These are phyloP conservation scores for western clawed frog (Xenopus tropicalis) DNA, from an alignment of 2,113 vertebrate genomes.

Conservation along the genomic window UCB_Xtro_10.0 CM004445.2:20116001-20116500, in stretches of 20 bases:
- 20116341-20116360: too few relatives aligned
- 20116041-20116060: conserved; percentile 1
- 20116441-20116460: too few relatives aligned
- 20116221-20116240: background rate
- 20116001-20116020: conserved; percentile 18
- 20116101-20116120: conserved; percentile 3
- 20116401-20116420: too few relatives aligned
- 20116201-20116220: conserved; percentile 4
- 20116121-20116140: background rate
- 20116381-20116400: too few relatives aligned
- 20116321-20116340: too few relatives aligned
- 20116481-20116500: too few relatives aligned
- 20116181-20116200: background rate
- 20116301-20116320: too few relatives aligned
- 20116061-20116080: conserved; percentile 16
- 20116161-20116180: conserved; percentile 1
- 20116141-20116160: background rate
- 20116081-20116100: conserved; percentile 10
- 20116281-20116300: too few relatives aligned
- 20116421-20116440: too few relatives aligned
- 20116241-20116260: background rate
- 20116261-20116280: background rate
- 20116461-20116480: too few relatives aligned
- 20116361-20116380: too few relatives aligned
- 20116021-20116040: conserved; percentile 1